phyloP scores from a whole-genome alignment of 2,797 vertebrate genomes.

The Martes flavigula region DNA sequence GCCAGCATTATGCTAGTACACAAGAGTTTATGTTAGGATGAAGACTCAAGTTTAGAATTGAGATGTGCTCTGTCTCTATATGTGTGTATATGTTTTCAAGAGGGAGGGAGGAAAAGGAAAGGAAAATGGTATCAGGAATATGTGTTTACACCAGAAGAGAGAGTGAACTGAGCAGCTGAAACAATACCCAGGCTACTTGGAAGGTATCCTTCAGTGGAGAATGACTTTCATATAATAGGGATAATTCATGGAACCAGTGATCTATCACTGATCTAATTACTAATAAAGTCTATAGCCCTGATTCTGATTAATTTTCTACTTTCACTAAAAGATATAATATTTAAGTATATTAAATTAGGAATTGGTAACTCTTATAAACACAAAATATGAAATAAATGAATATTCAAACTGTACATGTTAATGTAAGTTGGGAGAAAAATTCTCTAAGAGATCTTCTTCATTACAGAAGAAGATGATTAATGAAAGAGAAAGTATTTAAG shows the following conservation, averaged over 20 bases:
- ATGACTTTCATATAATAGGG: neutral
- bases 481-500: neutral
- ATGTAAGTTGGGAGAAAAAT: neutral
- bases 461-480: constrained; percentile 4
- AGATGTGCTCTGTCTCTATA: neutral
- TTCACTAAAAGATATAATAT: constrained; percentile 2
- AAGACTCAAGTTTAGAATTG: neutral
- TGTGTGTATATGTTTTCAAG: neutral
- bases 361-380: neutral
- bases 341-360: constrained; percentile 15
- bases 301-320: neutral
- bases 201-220: neutral
- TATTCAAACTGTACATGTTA: neutral
- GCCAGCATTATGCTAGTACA: neutral
- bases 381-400: constrained; percentile 44
- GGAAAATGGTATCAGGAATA: neutral
- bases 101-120: neutral
- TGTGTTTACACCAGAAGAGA: neutral
- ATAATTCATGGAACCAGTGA: neutral
- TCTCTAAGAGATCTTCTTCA: neutral
- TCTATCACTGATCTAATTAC: neutral
- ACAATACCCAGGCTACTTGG: neutral
- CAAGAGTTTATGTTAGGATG: neutral
- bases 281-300: neutral
- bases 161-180: neutral